These are phyloP conservation scores for Ascidia mentula DNA, from an alignment of 23 tunicate species.

Conservation along the genomic window DNA sequence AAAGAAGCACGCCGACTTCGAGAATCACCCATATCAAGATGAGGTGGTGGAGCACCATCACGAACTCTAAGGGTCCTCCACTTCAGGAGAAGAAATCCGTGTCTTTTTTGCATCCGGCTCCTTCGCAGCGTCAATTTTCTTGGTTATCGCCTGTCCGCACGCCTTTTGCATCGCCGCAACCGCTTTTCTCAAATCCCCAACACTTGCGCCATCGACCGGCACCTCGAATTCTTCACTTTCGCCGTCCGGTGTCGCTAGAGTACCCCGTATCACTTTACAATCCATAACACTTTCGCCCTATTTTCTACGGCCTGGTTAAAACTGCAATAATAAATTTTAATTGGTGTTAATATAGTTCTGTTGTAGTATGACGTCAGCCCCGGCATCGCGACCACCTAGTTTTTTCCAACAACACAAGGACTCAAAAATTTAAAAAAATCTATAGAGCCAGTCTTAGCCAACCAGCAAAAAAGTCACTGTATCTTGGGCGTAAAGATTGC, in stretches of 20 bases:
- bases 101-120: constrained; percentile 12
- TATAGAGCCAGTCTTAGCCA: too few relatives aligned
- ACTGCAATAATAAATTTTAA: too few relatives aligned
- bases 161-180: background rate
- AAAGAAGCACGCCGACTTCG: constrained; percentile 52
- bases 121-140: constrained; percentile 9
- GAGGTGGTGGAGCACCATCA: background rate
- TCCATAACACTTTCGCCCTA: background rate
- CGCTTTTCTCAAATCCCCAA: background rate
- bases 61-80: background rate
- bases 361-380: too few relatives aligned
- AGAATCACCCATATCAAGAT: constrained; percentile 18
- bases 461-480: too few relatives aligned
- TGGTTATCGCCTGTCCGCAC: background rate
- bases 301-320: too few relatives aligned
- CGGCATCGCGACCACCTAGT: too few relatives aligned
- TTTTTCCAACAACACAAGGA: too few relatives aligned
- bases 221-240: background rate
- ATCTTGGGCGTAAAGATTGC: too few relatives aligned
- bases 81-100: background rate
- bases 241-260: constrained; percentile 8
- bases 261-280: constrained; percentile 10
- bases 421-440: too few relatives aligned
- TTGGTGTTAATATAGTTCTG: too few relatives aligned
- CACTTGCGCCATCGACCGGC: background rate